Percentiles rank a stretch among this genome's conserved stretches.
These are phyloP conservation scores for Drosophila lacicola DNA, from an alignment of 2,888 invertebrate species.

Conservation along the genomic window DNA sequence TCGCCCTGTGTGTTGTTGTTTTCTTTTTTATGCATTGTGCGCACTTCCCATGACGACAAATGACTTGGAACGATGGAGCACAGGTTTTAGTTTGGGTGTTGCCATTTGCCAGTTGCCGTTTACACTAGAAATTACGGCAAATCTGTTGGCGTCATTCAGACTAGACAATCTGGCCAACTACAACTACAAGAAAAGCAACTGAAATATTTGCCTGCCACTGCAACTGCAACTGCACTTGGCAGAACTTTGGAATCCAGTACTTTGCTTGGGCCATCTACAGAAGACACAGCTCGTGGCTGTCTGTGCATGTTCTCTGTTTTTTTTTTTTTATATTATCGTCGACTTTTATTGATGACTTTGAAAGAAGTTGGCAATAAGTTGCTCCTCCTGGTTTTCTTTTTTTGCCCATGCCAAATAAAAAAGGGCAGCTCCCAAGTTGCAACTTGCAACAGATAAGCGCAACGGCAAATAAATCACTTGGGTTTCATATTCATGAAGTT, in stretches of 20 bases:
- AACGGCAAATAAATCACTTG: conserved; percentile 38
- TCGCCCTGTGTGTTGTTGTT: conserved; percentile 32
- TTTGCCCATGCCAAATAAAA: conserved; percentile 9
- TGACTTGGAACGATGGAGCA: conserved; percentile 69
- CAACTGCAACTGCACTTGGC: conserved; percentile 48
- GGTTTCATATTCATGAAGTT: conserved; percentile 25
- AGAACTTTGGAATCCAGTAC: conserved; percentile 45
- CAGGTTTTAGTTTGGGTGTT: conserved; percentile 52
- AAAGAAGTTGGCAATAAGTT: conserved; percentile 47
- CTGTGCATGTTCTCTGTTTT: conserved; percentile 11
- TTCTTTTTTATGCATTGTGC: conserved; percentile 54
- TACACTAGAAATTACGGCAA: conserved; percentile 57
- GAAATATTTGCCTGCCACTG: conserved; percentile 40
- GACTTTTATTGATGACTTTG: conserved; percentile 73
- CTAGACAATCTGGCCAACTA: conserved; percentile 66
- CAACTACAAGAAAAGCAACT: conserved; percentile 18
- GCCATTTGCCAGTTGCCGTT: conserved; percentile 30
- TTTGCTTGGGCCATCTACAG: conserved; percentile 1
- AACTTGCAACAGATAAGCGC: conserved; percentile 49
- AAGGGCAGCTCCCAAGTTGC: conserved; percentile 24
- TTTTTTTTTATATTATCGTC: conserved; percentile 30
- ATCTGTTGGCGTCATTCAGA: conserved; percentile 76
- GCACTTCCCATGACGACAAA: conserved; percentile 75
- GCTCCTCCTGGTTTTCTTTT: conserved; percentile 4
- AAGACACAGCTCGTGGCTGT: conserved; percentile 19